Evolutionary conservation across 2,797 vertebrate genomes (phyloP).

Genomic region (Pangasius macronema): DNA sequence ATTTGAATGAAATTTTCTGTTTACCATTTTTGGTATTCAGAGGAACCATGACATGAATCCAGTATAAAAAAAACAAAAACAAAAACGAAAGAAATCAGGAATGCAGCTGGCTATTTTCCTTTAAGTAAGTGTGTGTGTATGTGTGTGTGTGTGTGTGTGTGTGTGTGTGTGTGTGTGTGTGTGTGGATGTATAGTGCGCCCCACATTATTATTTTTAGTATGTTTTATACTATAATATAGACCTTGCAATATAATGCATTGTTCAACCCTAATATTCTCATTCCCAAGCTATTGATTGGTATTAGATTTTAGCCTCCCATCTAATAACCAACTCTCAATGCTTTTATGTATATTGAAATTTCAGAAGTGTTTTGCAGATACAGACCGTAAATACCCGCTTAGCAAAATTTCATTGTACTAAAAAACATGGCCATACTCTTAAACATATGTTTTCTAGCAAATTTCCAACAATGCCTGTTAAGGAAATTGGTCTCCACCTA

Average conservation of each 20-base stretch:
- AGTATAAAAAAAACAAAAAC: background rate
- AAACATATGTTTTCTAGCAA: background rate
- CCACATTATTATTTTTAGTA: background rate
- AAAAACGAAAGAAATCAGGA: too few species aligned
- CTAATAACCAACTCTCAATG: background rate
- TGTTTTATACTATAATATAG: background rate
- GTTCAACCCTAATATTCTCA: background rate
- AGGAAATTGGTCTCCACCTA: background rate
- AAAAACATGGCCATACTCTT: background rate
- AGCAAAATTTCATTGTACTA: background rate
- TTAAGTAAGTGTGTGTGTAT: background rate
- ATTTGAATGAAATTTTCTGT: background rate
- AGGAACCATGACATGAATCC: background rate
- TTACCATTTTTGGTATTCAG: background rate
- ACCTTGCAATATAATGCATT: background rate
- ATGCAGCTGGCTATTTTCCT: background rate
- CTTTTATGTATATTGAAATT: background rate
- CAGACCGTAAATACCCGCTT: background rate
- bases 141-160: too few species aligned
- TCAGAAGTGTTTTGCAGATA: background rate
- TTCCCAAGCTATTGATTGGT: background rate
- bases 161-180: background rate
- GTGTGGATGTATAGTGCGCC: background rate
- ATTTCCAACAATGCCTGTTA: background rate
- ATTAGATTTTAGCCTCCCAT: background rate